phyloP scores from a whole-genome alignment of 2,113 vertebrate species.

The Poeciliopsis retropinna region DNA sequence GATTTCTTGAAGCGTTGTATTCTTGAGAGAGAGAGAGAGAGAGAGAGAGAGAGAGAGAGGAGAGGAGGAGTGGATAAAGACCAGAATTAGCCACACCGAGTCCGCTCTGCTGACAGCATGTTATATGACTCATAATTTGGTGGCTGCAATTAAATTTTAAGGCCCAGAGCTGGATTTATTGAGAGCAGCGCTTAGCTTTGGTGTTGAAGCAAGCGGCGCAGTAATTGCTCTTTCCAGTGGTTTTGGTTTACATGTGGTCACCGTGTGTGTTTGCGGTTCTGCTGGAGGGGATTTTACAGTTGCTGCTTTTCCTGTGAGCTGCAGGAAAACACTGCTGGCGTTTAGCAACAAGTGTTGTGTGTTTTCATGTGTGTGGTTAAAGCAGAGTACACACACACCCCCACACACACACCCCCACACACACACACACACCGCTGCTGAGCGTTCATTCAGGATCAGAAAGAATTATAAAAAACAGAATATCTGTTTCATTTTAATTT shows the following conservation, averaged over 20 bases:
- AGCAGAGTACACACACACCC: background rate
- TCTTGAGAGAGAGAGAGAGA: conserved; percentile 8
- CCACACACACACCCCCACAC: too few species aligned
- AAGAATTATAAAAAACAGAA: too few species aligned
- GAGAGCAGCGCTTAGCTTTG: background rate
- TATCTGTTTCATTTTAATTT: too few species aligned
- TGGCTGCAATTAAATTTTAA: background rate
- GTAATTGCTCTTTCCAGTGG: background rate
- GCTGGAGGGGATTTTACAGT: background rate
- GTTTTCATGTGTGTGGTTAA: background rate
- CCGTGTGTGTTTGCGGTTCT: conserved; percentile 30
- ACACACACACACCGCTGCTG: background rate
- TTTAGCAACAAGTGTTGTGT: background rate
- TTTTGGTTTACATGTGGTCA: conserved; percentile 14
- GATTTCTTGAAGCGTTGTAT: background rate
- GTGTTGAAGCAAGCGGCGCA: background rate
- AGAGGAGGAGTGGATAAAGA: background rate
- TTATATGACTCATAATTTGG: background rate
- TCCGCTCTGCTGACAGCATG: background rate
- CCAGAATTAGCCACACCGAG: background rate
- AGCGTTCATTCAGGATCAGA: too few species aligned
- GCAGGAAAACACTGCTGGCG: background rate
- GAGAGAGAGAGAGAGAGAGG: background rate
- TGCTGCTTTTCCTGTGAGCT: conserved; percentile 8
- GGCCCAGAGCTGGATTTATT: background rate